phyloP scores from a whole-genome alignment of 2,113 vertebrate genomes.

The Prinia subflava region DNA sequence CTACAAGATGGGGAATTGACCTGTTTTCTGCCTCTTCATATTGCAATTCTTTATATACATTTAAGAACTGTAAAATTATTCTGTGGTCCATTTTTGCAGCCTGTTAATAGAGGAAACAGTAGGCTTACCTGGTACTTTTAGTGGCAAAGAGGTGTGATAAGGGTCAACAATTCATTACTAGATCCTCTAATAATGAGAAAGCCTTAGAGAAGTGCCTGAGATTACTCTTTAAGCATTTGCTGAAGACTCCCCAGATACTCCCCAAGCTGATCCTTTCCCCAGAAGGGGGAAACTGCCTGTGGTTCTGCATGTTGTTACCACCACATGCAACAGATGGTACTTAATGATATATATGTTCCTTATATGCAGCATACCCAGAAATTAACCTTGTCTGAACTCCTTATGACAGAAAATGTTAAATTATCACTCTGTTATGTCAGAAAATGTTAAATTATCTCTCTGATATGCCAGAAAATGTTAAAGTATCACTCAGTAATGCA shows the following conservation, averaged over 20 bases:
- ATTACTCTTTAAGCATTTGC: not conserved
- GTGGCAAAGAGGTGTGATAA: not conserved
- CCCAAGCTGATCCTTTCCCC: not conserved
- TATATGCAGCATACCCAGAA: not conserved
- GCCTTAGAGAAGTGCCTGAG: not conserved
- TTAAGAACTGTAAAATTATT: not conserved
- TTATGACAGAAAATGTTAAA: not conserved
- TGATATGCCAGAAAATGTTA: not conserved
- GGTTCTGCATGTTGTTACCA: not conserved
- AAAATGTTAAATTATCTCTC: not conserved
- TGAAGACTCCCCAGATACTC: not conserved
- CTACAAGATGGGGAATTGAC: not conserved
- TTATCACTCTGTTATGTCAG: not conserved
- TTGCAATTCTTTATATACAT: not conserved
- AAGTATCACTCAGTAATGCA: not conserved
- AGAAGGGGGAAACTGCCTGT: not conserved
- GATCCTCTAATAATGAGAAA: not conserved
- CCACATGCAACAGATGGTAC: accelerated
- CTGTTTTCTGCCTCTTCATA: not conserved
- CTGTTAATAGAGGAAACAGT: not conserved
- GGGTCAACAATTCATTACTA: not conserved
- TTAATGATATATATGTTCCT: not conserved
- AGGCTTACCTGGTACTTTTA: not conserved
- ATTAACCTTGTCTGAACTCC: not conserved
- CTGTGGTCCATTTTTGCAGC: not conserved